These are phyloP conservation scores for Epirrita christyi DNA, from an alignment of 2,888 invertebrate genomes.

Conservation along the genomic window DNA sequence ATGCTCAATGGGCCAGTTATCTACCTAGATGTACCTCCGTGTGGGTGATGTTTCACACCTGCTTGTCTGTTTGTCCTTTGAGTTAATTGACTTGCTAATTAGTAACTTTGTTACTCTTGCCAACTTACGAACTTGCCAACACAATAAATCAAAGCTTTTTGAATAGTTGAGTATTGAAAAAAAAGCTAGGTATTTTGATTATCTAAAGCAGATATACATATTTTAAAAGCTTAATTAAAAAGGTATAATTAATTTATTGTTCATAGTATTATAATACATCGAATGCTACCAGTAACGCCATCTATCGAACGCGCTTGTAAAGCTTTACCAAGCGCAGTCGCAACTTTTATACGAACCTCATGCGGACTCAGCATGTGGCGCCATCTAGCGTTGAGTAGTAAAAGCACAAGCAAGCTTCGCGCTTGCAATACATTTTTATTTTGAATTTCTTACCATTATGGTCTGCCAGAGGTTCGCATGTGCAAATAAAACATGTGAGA, in stretches of 20 bases:
- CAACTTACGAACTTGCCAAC: too few relatives aligned
- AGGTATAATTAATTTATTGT: too few relatives aligned
- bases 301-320: slow-evolving; percentile 45
- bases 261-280: too few relatives aligned
- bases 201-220: not conserved
- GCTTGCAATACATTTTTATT: slow-evolving; percentile 37
- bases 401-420: slow-evolving; percentile 62
- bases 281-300: slow-evolving; percentile 47
- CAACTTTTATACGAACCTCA: slow-evolving; percentile 45
- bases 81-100: slow-evolving; percentile 33
- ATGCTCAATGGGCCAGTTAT: slow-evolving; percentile 17
- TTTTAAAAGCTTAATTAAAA: not conserved
- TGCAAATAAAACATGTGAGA: slow-evolving; percentile 72
- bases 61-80: slow-evolving; percentile 33
- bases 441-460: slow-evolving; percentile 70
- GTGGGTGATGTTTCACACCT: slow-evolving; percentile 39
- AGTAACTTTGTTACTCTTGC: slow-evolving; percentile 10
- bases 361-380: slow-evolving; percentile 44
- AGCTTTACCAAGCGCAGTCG: slow-evolving; percentile 42
- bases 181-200: too few relatives aligned
- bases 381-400: slow-evolving; percentile 61
- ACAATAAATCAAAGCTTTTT: too few relatives aligned
- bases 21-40: not conserved
- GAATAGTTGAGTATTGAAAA: too few relatives aligned
- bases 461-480: slow-evolving; percentile 80